Conservation (phyloP, 2,113 vertebrate genomes). For the Cichladusa arquata region DNA sequence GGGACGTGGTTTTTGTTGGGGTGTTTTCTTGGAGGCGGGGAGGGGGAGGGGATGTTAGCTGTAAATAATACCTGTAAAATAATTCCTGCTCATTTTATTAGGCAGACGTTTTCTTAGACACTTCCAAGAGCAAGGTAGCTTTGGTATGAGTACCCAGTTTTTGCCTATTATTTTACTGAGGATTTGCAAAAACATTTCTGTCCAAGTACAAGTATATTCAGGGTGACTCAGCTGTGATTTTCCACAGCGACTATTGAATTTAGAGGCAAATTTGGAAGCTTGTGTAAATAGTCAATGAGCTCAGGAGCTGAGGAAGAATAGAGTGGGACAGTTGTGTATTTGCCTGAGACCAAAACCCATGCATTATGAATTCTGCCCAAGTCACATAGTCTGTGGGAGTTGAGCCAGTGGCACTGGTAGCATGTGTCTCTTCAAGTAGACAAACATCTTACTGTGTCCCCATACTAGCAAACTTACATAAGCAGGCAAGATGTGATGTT, state of each 20-base stretch:
- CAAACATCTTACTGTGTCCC: not conserved
- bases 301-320: not conserved
- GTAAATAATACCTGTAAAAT: not conserved
- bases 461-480: not conserved
- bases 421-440: not conserved
- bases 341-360: not conserved
- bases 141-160: not conserved
- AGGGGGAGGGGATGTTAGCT: not conserved
- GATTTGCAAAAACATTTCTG: not conserved
- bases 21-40: fast-evolving
- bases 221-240: not conserved
- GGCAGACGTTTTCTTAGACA: not conserved
- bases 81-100: not conserved
- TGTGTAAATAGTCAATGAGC: not conserved
- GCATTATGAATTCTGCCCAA: not conserved
- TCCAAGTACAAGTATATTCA: not conserved
- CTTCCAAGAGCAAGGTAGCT: not conserved
- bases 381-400: not conserved
- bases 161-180: not conserved
- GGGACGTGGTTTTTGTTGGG: fast-evolving
- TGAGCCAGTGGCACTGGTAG: not conserved
- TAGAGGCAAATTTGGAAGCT: not conserved
- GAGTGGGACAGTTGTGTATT: not conserved
- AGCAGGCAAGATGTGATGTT: not conserved
- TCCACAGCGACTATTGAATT: not conserved